Evolutionary conservation across 2,888 invertebrate genomes (phyloP).

Genomic region (Chaetogeoica ovagalla): DNA sequence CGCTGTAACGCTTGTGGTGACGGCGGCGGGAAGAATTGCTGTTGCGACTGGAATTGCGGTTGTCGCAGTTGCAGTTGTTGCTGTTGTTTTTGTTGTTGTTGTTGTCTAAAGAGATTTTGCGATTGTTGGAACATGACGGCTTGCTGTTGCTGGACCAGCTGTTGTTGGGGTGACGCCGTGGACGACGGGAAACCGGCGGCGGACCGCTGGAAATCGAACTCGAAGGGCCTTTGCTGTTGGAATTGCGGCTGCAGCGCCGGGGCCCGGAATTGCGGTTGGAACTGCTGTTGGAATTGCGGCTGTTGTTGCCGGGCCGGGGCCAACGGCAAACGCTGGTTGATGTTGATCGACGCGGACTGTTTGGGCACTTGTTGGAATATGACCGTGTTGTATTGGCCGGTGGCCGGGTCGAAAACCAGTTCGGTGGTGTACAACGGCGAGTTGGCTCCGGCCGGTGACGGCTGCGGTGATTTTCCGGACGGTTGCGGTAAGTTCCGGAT

Average conservation of each 20-base stretch:
- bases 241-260: constrained; percentile 25
- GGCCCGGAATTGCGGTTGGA: constrained; percentile 41
- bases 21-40: constrained; percentile 38
- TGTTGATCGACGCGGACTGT: constrained; percentile 63
- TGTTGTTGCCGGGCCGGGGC: constrained; percentile 54
- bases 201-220: constrained; percentile 30
- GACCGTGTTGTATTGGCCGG: constrained; percentile 78
- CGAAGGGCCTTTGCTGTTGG: constrained; percentile 28
- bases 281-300: constrained; percentile 41
- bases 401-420: constrained; percentile 74
- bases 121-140: constrained; percentile 42
- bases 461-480: constrained; percentile 57
- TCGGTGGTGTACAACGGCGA: constrained; percentile 78
- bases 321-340: constrained; percentile 68
- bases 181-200: background rate
- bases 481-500: constrained; percentile 54
- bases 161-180: constrained; percentile 56
- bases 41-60: constrained; percentile 24
- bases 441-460: constrained; percentile 59
- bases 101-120: constrained; percentile 44
- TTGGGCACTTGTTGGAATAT: constrained; percentile 74
- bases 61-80: background rate
- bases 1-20: constrained; percentile 13
- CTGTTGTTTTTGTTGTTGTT: constrained; percentile 25
- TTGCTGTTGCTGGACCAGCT: constrained; percentile 60